These are phyloP conservation scores for Rhopalosiphum nymphaeae DNA, from an alignment of 2,888 invertebrate species.

Conservation along the genomic window DNA sequence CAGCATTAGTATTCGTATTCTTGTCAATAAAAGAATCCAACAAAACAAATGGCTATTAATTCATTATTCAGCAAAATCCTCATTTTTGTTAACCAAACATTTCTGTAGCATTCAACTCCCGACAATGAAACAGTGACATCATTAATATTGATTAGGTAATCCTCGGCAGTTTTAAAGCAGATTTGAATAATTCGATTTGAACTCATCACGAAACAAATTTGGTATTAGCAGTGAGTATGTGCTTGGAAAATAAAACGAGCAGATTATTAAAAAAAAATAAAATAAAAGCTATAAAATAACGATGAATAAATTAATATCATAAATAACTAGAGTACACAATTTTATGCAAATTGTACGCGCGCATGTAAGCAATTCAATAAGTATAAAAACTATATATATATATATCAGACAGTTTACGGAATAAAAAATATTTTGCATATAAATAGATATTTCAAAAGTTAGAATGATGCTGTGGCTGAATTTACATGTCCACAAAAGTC, in stretches of 20 bases:
- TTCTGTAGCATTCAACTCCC: not conserved
- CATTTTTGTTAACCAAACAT: not conserved
- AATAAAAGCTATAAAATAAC: not conserved
- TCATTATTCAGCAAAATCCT: not conserved
- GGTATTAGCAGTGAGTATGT: not conserved
- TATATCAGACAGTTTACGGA: constrained; percentile 12
- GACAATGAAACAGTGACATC: not conserved
- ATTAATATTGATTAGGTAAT: constrained; percentile 30
- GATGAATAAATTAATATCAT: constrained; percentile 15
- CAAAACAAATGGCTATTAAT: not conserved
- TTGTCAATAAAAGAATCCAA: not conserved
- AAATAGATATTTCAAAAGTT: constrained; percentile 44
- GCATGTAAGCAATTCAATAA: not conserved
- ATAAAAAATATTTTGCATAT: constrained; percentile 38
- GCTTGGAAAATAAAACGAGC: not conserved
- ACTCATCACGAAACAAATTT: not conserved
- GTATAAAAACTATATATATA: constrained; percentile 21
- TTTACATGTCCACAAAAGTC: constrained; percentile 11
- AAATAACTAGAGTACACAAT: not conserved
- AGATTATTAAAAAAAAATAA: not conserved
- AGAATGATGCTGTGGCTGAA: not conserved
- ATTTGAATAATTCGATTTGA: constrained; percentile 35
- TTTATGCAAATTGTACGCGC: not conserved
- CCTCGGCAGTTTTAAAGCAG: not conserved
- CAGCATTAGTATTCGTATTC: not conserved